Base-by-base conservation (phyloP, 2,888 invertebrate genomes). In the Halocaridina rubra region DNA sequence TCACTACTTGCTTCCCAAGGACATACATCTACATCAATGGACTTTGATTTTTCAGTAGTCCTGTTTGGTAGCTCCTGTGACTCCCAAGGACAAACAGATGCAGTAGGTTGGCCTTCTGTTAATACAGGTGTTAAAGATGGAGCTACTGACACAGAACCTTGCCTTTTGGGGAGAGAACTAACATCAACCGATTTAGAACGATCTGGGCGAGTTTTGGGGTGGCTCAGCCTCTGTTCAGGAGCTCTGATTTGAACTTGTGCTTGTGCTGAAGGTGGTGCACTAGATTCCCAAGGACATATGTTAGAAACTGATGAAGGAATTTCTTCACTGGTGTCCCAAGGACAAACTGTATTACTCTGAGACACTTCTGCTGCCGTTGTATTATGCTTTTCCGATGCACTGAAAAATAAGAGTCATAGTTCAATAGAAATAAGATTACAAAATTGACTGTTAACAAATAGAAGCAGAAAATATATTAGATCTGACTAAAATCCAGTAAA, bases 331-430 rank as follows among this genome's bases (percentile, higher is more conserved):
- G 90, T 88, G 87, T 92, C 93, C 93, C 93, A 93, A 13, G 93
- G 93, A 89, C 93, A 93, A 32, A 93, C 92, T 89, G 93, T 93
- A 30, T 88, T 75, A 29, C 81, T 81, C 33, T 72, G 81, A 30
- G 76, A 67, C 22, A 77, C 57, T 33, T 82, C 82, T 46, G 59
- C 67, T 4, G 77, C 69, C 27, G 27, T 57, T 29, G 59, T 13
- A 24, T 57, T 69, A 33, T 78, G 82, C 30, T 64, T 77, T 46
- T 82, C 82, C 16, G 78, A 71, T 67, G 67, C 74, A 27, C 82
- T 82, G 82, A n/a, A 32, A 29, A 69, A n/a, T 30, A 69, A 69
- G n/a, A n/a, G n/a, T n/a, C n/a, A n/a, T n/a, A n/a, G n/a, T n/a
- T n/a, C n/a, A n/a, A n/a, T n/a, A n/a, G n/a, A n/a, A n/a, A n/a